Evolutionary conservation across 2,113 vertebrate species (phyloP).

Genomic region (Odocoileus hemionus): DNA sequence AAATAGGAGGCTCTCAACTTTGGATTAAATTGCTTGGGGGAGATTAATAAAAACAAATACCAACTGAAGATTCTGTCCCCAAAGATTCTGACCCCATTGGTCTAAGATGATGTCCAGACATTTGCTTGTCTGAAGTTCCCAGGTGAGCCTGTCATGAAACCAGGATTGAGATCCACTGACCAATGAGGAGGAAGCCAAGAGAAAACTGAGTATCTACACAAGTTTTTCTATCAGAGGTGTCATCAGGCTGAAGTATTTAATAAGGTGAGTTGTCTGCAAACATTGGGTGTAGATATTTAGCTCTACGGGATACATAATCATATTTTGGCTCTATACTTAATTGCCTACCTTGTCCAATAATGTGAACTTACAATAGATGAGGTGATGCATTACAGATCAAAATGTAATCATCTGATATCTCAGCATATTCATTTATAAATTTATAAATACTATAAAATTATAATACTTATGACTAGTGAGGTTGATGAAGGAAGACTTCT

Average conservation of each 20-base stretch:
- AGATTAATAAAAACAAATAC: neutral
- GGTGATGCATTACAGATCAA: neutral
- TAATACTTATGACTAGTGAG: neutral
- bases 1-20: neutral
- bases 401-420: neutral
- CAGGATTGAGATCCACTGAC: neutral
- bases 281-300: neutral
- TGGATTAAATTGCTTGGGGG: neutral
- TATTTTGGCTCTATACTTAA: neutral
- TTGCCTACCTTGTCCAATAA: neutral
- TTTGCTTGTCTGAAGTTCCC: neutral
- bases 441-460: neutral
- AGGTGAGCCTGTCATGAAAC: neutral
- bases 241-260: neutral
- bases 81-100: neutral
- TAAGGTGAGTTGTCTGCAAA: neutral
- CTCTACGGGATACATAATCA: neutral
- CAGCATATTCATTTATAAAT: neutral
- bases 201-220: neutral
- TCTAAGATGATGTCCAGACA: neutral
- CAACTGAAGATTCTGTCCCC: neutral
- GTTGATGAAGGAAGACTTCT: neutral
- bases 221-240: neutral
- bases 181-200: neutral
- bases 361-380: neutral